Evolutionary conservation across 2,113 vertebrate genomes (phyloP), one percentile per base, ranked within the genome.

Genomic region (Cottus gobio): DNA sequence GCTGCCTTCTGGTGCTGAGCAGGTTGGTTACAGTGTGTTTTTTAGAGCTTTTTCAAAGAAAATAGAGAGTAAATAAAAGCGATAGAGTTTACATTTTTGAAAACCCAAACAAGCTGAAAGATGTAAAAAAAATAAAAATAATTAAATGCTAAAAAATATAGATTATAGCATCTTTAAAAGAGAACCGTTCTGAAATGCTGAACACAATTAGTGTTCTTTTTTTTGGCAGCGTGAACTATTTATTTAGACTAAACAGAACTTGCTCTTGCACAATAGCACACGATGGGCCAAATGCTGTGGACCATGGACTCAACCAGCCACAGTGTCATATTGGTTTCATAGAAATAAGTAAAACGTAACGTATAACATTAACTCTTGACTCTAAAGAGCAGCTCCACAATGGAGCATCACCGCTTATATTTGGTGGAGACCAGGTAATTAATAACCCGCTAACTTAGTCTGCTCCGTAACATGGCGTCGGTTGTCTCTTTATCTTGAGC

Each of bases 201-300:
- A 56, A 54, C 28, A 18, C 30, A 36, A 24, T 13, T 20, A n/a
- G 6, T 6, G n/a, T 39, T 37, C 22, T 66, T 36, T 39, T 36
- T 36, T 77, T n/a, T 69, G 30, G 66, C 31, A 64, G 42, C 42
- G 39, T 1, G 5, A 78, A 71, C 31, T 67, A 52, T 85, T 69
- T 72, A 2, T 24, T 22, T 13, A 16, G 30, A 54, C 62, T 50
- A 46, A 76, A 46, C 34, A 68, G 31, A 42, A 44, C 15, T 22
- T 22, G 13, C 22, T 71, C 26, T 70, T 84, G 24, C 74, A 75
- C 58, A 81, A 63, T 7, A 65, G 7, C 34, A 31, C 28, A 56
- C 68, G 52, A 15, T 9, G 13, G 18, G 24, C 13, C 30, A 18
- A 71, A 62, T 10, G 9, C 30, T 37, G 46, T 8, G 39, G 42